Evolutionary conservation across 2,888 invertebrate genomes (phyloP).

Genomic region (Teinopalpus imperialis): DNA sequence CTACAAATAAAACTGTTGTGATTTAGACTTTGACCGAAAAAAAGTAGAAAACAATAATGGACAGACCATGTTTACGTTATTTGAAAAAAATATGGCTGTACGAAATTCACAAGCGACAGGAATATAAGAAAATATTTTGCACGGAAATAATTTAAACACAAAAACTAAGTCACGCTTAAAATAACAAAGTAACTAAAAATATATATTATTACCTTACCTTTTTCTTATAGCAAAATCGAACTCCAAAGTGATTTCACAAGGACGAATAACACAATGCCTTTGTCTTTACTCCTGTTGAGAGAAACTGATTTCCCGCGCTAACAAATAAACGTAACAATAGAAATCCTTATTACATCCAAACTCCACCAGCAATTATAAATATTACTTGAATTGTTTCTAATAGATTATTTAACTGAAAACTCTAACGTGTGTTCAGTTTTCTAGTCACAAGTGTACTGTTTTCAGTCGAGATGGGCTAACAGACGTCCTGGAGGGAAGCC

Average conservation of each 20-base stretch:
- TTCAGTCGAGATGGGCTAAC: slow-evolving; percentile 38
- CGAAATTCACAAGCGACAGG: too few relatives aligned
- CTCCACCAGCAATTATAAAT: slow-evolving; percentile 16
- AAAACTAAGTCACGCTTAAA: too few relatives aligned
- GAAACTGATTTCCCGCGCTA: slow-evolving; percentile 39
- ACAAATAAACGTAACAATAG: slow-evolving; percentile 32
- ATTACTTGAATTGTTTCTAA: slow-evolving; percentile 30
- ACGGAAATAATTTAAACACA: too few relatives aligned
- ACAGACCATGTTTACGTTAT: too few relatives aligned
- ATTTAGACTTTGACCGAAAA: too few relatives aligned
- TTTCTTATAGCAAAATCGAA: slow-evolving; percentile 26
- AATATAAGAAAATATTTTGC: too few relatives aligned
- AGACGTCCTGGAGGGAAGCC: slow-evolving; percentile 58
- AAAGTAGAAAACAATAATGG: too few relatives aligned
- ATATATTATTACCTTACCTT: too few relatives aligned
- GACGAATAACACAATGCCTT: slow-evolving; percentile 39
- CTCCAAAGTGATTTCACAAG: slow-evolving; percentile 36
- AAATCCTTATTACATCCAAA: slow-evolving; percentile 4
- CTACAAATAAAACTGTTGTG: too few relatives aligned
- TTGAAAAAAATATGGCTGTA: too few relatives aligned
- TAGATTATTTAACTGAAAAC: slow-evolving; percentile 36
- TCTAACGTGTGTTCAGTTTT: slow-evolving; percentile 51
- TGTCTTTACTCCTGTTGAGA: slow-evolving; percentile 36
- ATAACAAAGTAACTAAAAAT: too few relatives aligned
- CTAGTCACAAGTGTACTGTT: slow-evolving; percentile 57